Base-by-base conservation (phyloP, 2,113 vertebrate genomes). In the Alouatta palliata region DNA sequence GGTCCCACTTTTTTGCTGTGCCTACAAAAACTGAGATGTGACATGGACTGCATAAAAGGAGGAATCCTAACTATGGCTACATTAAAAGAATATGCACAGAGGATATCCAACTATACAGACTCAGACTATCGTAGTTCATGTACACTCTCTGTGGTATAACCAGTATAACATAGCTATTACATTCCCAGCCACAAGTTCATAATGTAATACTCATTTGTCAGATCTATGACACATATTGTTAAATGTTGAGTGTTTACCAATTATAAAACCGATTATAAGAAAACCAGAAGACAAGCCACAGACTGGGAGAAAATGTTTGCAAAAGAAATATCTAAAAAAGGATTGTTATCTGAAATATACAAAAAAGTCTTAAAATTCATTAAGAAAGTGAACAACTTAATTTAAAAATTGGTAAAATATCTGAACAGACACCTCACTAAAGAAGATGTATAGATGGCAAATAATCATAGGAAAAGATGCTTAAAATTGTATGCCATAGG, bases 251-350 rank as follows among this genome's bases (percentile, higher is more conserved):
- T 70, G 7, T 84, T 95, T 90, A 76, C 27, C 11, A 81, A 23
- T 92, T 88, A 52, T 71, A 76, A 94, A 81, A 90, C 40, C 79
- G 32, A 77, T 86, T 79, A 89, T 16, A 91, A 94, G 68, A 84
- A 20, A 80, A 82, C 68, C 2, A 92, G 84, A 92, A 92, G 61
- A 68, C 3, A 87, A 61, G 21, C 4, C 20, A 85, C 2, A 79
- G 37, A 89, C 14, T 58, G 3, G 43, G 49, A 95, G 52, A 89
- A 95, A 95, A 91, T 82, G n/a, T 92, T 87, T 92, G 11, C 25
- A 35, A 77, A n/a, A 79, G 52, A 58, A 7, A 43, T 52, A 89
- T 83, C 45, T 96, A 52, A 81, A 82, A 68, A 81, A 85, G 25
- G 23, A 64, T 13, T 91, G 0, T 76, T 88, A 68, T 73, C 25